Evolutionary conservation across 2,888 invertebrate genomes (phyloP).

Genomic region (Caenorhabditis plicata): DNA sequence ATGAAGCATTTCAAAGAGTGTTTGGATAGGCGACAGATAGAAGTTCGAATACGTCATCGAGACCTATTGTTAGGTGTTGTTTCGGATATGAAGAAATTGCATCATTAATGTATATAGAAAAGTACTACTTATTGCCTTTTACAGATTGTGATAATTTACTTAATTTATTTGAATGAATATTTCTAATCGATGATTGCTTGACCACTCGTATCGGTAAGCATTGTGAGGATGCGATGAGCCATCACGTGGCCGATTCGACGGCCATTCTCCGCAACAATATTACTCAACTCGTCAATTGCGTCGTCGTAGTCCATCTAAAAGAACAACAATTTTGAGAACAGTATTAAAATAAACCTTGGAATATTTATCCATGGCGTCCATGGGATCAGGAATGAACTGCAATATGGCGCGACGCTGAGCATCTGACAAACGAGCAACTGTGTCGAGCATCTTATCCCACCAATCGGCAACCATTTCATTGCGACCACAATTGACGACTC

Average conservation of each 20-base stretch:
- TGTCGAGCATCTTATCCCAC: conserved; percentile 42
- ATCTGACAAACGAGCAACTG: conserved; percentile 28
- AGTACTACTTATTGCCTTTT: no score
- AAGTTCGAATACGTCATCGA: conserved; percentile 22
- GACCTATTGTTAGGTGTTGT: conserved; percentile 27
- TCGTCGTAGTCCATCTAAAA: conserved; percentile 33
- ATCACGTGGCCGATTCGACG: conserved; percentile 34
- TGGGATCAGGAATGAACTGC: conserved; percentile 30
- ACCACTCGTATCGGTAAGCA: conserved; percentile 39
- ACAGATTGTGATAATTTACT: no score
- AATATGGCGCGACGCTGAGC: conserved; percentile 34
- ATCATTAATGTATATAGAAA: no score
- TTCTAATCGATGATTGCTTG: conserved; percentile 27
- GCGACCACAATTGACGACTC: conserved; percentile 17
- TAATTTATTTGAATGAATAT: conserved; percentile 3
- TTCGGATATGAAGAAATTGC: conserved; percentile 10
- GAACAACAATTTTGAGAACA: neutral
- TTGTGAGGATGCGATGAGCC: conserved; percentile 35
- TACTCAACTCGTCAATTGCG: conserved; percentile 25
- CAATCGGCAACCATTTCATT: conserved; percentile 32
- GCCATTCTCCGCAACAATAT: conserved; percentile 31
- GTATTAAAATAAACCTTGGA: conserved; percentile 1
- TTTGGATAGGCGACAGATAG: conserved; percentile 21
- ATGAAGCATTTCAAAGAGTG: conserved; percentile 23
- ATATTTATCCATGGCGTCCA: conserved; percentile 22